Evolutionary conservation across 2,113 vertebrate genomes (phyloP).

Genomic region (Tiliqua scincoides): DNA sequence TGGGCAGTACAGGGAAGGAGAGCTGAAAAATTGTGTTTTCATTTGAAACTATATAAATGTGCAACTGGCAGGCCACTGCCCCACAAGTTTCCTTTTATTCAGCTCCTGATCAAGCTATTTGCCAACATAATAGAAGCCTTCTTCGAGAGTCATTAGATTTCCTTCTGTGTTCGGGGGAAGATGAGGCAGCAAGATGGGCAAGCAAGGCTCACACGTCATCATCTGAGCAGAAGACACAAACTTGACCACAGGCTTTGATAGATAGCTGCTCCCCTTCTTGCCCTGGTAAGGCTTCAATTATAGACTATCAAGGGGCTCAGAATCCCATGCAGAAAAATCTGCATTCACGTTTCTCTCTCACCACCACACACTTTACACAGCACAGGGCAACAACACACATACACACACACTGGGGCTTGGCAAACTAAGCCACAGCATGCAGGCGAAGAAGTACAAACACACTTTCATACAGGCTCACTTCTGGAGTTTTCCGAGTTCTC

Average conservation of each 20-base stretch:
- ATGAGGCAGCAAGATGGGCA: slow-evolving; percentile 80
- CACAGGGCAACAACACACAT: not conserved
- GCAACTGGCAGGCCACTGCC: slow-evolving; percentile 64
- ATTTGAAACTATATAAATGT: slow-evolving; percentile 82
- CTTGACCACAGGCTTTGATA: slow-evolving; percentile 85
- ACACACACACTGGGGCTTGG: slow-evolving; percentile 16
- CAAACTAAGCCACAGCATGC: slow-evolving; percentile 6
- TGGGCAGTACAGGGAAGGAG: not conserved
- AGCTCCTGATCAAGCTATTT: slow-evolving; percentile 67
- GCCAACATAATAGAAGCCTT: slow-evolving; percentile 85
- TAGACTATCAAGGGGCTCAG: slow-evolving; percentile 72
- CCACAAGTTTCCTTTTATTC: slow-evolving; percentile 55
- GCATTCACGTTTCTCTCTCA: slow-evolving; percentile 16
- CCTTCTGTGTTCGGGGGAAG: slow-evolving; percentile 85
- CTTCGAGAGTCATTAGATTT: slow-evolving; percentile 84
- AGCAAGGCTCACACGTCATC: slow-evolving; percentile 82
- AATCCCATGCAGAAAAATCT: slow-evolving; percentile 52
- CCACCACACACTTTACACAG: slow-evolving; percentile 33
- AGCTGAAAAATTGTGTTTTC: slow-evolving; percentile 71
- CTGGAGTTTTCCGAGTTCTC: accelerated
- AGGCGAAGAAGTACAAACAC: not conserved
- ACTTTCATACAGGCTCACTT: not conserved
- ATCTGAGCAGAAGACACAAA: slow-evolving; percentile 90
- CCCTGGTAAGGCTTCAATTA: slow-evolving; percentile 69
- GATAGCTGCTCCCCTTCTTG: slow-evolving; percentile 76